Base-by-base conservation (phyloP, 2,113 vertebrate species). In the Larimichthys crocea region DNA sequence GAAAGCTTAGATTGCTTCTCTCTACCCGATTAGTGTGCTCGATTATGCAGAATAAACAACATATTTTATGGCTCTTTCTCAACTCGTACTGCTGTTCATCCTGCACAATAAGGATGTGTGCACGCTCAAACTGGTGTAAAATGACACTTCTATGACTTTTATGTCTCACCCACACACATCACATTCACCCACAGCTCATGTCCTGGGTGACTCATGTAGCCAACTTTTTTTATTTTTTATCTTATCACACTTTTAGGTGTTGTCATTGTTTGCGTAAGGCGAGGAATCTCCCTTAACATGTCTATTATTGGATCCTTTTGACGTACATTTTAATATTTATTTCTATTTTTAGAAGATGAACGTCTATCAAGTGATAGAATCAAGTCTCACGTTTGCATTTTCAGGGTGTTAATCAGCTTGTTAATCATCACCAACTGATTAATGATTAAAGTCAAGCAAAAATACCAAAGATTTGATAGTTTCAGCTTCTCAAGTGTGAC, bases 111-210 rank as follows among this genome's bases (percentile, higher is more conserved):
- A 83, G 62, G 72, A 86, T 76, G 60, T 90, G 74, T 50, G 57
- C 5, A 2, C 31, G 29, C 56, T 61, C 20, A 62, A 70, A 49
- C 57, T 62, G 48, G 59, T 49, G 22, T 74, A 50, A 72, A 62
- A 82, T 73, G 61, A 80, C 81, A 84, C 88, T 0, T 68, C 44
- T 22, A 56, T 86, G 49, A 81, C 64, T 65, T 77, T 49, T 29
- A 48, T 86, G 42, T 56, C 11, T 60, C 62, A 68, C 53, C 0
- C 66, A 80, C 65, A 60, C 74, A 20, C 35, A 40, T 17, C 50
- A 16, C 44, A 52, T 14, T 3, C 35, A 56, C 55, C 74, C 48
- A 59, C 50, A 35, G 42, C 11, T 35, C 76, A 65, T 24, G 26
- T 53, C 16, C 66, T 49, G 24, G 22, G 48, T 7, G 4, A 65